Conservation (phyloP, 2,113 vertebrate genomes). For the Halcyon malimbica region DNA sequence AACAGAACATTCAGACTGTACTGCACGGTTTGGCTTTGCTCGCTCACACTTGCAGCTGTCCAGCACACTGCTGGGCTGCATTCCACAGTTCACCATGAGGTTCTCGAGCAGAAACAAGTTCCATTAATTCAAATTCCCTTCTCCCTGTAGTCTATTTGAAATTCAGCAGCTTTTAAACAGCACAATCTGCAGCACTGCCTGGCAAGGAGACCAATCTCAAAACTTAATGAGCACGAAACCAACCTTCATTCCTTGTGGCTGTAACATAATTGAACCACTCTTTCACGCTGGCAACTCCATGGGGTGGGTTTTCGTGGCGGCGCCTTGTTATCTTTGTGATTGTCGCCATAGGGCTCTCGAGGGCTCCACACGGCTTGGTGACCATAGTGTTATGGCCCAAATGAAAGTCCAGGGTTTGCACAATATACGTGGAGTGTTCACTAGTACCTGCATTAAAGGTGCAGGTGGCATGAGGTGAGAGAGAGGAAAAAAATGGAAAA, state of each 20-base stretch:
- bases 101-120: neutral
- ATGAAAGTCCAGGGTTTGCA: slow-evolving; percentile 96
- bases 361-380: slow-evolving; percentile 94
- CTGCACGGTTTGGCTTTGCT: neutral
- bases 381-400: slow-evolving; percentile 99
- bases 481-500: neutral
- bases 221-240: neutral
- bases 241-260: slow-evolving; percentile 97
- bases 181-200: neutral
- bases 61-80: neutral
- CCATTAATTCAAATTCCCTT: neutral
- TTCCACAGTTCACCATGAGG: neutral
- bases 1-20: neutral
- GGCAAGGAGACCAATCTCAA: neutral
- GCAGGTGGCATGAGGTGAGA: fast-evolving
- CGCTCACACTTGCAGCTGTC: neutral
- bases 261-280: slow-evolving; percentile 99
- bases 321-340: slow-evolving; percentile 97
- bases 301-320: slow-evolving; percentile 95
- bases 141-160: neutral
- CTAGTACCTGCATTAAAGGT: slow-evolving; percentile 80
- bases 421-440: slow-evolving; percentile 95
- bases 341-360: slow-evolving; percentile 98
- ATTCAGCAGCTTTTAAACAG: neutral
- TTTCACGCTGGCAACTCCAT: slow-evolving; percentile 95